phyloP scores from a whole-genome alignment of 2,888 invertebrate genomes.

The Globia sparganii region DNA sequence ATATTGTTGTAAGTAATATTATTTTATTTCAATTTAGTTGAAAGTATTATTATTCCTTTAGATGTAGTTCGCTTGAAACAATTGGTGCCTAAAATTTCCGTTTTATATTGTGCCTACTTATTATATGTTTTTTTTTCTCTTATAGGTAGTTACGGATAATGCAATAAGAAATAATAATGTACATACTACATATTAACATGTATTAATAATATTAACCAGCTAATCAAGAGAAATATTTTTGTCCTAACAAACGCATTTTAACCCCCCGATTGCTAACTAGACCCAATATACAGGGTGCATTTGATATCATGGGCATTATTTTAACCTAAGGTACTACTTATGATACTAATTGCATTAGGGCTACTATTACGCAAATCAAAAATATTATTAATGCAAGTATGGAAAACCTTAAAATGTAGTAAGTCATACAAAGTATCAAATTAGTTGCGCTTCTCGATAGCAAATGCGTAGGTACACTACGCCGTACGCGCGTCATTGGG shows the following conservation, averaged over 20 bases:
- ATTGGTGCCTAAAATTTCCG: conserved; percentile 83
- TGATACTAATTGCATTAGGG: no score
- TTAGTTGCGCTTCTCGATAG: no score
- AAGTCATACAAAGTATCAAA: no score
- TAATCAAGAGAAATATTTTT: conserved; percentile 53
- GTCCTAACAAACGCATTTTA: conserved; percentile 35
- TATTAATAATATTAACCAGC: conserved; percentile 32
- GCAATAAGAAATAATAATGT: conserved; percentile 68
- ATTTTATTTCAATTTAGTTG: conserved; percentile 63
- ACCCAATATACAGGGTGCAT: conserved; percentile 28
- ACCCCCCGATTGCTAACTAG: conserved; percentile 17
- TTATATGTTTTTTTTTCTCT: conserved; percentile 57
- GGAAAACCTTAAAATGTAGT: no score
- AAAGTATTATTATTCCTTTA: conserved; percentile 67
- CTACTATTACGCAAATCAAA: no score
- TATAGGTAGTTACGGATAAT: conserved; percentile 60
- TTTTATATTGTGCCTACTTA: conserved; percentile 64
- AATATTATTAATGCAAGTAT: no score
- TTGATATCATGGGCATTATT: no score
- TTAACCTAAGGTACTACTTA: no score
- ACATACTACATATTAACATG: conserved; percentile 61
- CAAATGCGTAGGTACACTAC: no score
- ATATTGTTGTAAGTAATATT: conserved; percentile 64
- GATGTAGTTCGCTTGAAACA: conserved; percentile 82
- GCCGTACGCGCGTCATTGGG: no score